Percentiles rank a stretch among this genome's conserved stretches.
Conservation (phyloP, 92 coral and sea anemone species). For the Metridium senile region DNA sequence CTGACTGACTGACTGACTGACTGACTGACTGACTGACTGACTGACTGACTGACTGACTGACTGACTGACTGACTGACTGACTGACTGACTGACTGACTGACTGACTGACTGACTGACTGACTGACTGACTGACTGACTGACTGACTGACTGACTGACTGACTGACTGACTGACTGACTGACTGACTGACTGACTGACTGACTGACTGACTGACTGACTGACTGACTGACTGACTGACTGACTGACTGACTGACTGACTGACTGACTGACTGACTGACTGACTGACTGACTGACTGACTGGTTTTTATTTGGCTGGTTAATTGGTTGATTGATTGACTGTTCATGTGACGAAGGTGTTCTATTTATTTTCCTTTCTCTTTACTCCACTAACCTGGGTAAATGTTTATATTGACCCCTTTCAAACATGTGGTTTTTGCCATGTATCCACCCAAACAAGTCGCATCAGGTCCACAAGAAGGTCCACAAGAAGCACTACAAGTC, state of each 20-base stretch:
- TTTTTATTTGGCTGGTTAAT: background rate
- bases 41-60: no score
- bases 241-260: background rate
- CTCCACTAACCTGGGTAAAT: background rate
- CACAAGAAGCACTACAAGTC: conserved; percentile 41
- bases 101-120: background rate
- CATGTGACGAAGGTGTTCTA: background rate
- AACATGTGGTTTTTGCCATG: background rate
- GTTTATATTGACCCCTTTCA: background rate
- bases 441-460: conserved; percentile 62
- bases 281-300: background rate
- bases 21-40: background rate
- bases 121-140: background rate
- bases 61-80: no score
- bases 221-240: background rate
- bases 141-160: no score
- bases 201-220: background rate
- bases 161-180: no score
- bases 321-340: background rate
- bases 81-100: background rate
- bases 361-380: background rate
- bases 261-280: background rate
- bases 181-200: background rate
- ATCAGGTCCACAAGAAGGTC: background rate
- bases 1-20: background rate